Evolutionary conservation across 2,888 invertebrate species (phyloP), one percentile per base, ranked within the genome.

Genomic region (Anoplius nigerrimus): DNA sequence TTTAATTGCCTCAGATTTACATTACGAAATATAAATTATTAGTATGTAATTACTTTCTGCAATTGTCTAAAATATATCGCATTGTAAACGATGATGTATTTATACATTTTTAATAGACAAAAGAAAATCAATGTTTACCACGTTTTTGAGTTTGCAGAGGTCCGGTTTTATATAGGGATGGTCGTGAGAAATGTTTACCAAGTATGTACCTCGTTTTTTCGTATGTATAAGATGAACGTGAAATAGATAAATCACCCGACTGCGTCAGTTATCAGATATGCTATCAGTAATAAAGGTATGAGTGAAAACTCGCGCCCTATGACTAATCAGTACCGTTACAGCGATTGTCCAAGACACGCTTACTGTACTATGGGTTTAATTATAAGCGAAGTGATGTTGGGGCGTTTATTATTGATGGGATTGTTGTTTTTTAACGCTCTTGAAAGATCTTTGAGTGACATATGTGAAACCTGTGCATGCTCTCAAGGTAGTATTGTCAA

Each of bases 251-350:
- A 64, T 82, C 69, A 74, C 65, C 70, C 72, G 63, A 27, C 64
- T 34, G 74, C n/a, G 76, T 74, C 66, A 72, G 52, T 78, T 79
- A 82, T 83, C 84, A 80, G 84, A 84, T 85, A 85, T 74, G 78
- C 66, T 81, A 84, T 85, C 82, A 78, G 16, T 24, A 60, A 34
- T 21, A 48, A 57, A 63, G 34, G 16, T 46, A 53, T 21, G 11
- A 16, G 6, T 42, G 15, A 34, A 6, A 34, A 34, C 34, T 34
- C 34, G 34, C 8, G 11, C 34, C 34, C 34, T 34, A 34, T 34
- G 34, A 34, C 34, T 34, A 34, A 34, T 34, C 34, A 34, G 34
- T 34, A 34, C 6, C 34, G 11, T 3, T 34, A 34, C 11, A 34
- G 34, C 46, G 13, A 46, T 20, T 63, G 64, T 58, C 51, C 62